Evolutionary conservation across 2,888 invertebrate genomes (phyloP).

Genomic region (Chymomyza caudatula): DNA sequence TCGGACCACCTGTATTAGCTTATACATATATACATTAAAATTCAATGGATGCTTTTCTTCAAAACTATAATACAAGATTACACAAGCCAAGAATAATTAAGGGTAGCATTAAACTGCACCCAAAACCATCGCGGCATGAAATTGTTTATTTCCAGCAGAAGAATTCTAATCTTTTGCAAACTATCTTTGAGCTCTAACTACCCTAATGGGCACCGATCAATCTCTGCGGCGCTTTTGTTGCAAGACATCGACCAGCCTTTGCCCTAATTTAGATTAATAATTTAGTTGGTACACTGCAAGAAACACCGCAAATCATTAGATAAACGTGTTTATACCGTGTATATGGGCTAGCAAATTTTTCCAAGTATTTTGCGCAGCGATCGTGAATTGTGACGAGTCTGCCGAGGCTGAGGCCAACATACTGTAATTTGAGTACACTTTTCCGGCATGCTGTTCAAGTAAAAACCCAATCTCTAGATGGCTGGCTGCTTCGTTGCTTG

Average conservation of each 20-base stretch:
- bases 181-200: constrained; percentile 21
- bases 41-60: no score
- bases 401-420: background rate
- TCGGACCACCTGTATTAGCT: background rate
- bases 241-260: constrained; percentile 27
- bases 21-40: background rate
- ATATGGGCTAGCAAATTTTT: constrained; percentile 23
- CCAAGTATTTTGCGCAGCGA: constrained; percentile 17
- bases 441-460: constrained; percentile 68
- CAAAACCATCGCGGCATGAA: constrained; percentile 50
- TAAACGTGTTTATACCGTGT: background rate
- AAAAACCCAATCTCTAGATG: constrained; percentile 3
- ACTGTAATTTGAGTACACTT: constrained; percentile 45
- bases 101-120: constrained; percentile 40
- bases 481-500: constrained; percentile 29
- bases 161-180: constrained; percentile 27
- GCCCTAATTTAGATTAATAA: constrained; percentile 62
- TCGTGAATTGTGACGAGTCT: background rate
- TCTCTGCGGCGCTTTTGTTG: constrained; percentile 39
- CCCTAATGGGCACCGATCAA: constrained; percentile 22
- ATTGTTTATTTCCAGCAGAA: constrained; percentile 32
- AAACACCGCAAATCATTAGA: background rate
- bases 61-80: constrained; percentile 29
- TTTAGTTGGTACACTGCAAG: background rate
- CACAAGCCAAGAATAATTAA: constrained; percentile 40